Evolutionary conservation across 2,113 vertebrate species (phyloP).

Genomic region (Oceanodroma tethys): DNA sequence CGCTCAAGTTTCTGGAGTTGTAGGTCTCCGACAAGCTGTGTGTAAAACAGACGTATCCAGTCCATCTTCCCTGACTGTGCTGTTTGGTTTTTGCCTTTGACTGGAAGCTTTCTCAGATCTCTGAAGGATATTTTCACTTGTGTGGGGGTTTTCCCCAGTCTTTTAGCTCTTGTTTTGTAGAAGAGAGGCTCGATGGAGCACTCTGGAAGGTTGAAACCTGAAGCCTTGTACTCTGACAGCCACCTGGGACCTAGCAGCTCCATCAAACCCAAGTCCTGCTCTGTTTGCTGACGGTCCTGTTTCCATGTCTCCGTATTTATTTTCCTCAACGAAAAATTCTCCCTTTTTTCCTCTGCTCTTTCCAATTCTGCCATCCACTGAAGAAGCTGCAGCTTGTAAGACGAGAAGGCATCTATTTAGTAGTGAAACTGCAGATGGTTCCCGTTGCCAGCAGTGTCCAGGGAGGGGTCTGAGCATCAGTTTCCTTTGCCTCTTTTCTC

Average conservation of each 20-base stretch:
- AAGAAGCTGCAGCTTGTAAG: background rate
- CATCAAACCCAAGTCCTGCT: background rate
- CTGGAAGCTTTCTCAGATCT: background rate
- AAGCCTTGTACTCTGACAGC: background rate
- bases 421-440: background rate
- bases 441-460: background rate
- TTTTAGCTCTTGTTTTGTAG: background rate
- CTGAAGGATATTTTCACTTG: background rate
- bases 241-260: background rate
- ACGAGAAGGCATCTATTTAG: background rate
- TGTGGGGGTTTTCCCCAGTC: background rate
- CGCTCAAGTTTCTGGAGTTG: background rate
- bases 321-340: background rate
- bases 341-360: background rate
- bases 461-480: background rate
- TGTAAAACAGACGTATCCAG: background rate
- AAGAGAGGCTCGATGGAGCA: background rate
- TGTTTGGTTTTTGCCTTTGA: background rate
- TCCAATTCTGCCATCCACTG: background rate
- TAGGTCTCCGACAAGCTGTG: background rate
- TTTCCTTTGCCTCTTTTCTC: constrained; percentile 25
- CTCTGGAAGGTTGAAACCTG: background rate
- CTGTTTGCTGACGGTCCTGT: background rate
- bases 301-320: background rate
- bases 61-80: background rate